Evolutionary conservation across 2,797 vertebrate species (phyloP), one percentile per base, ranked within the genome.

Genomic region (Oophaga sylvatica): DNA sequence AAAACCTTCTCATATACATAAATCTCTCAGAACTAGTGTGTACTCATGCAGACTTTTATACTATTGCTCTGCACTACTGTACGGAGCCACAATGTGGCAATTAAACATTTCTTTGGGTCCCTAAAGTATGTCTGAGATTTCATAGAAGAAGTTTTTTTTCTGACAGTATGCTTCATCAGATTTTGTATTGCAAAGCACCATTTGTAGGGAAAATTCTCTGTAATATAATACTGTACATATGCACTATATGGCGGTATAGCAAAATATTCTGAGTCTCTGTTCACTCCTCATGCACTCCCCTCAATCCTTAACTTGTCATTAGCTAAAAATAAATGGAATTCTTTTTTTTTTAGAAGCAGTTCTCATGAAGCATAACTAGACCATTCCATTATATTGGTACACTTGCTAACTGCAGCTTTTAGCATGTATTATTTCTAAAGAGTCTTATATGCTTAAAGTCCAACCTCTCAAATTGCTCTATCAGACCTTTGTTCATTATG

Each of bases 401-500:
- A 45, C 26, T 70, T 70, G 56, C 41, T 73, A 79, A 78, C 56
- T 82, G 59, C 56, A 70, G 19, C 89, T 91, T 90, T 85, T 91
- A 86, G 76, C 90, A 89, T 85, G 86, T 76, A 80, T 92, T 82
- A 92, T 87, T 89, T 90, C 89, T 84, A 92, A 91, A 87, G 59
- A 83, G 84, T 76, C 91, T 92, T 86, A 89, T 93, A 94, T 93
- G 90, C 93, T 88, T 93, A 81, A 90, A 90, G 20, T 90, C 83
- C 93, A 93, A 92, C 92, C 92, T 93, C 91, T 91, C 90, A 93
- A 95, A 93, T 93, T 93, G 89, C 90, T 93, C 91, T 91, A 90
- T 93, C 91, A 94, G 93, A 93, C 91, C 91, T 95, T 93, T 94
- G 90, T 92, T 93, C 92, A 92, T 94, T 94, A 93, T 83, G 92